These are phyloP conservation scores for Orchestia grillus DNA, from an alignment of 1,140 invertebrate genomes.

Conservation along the genomic window DNA sequence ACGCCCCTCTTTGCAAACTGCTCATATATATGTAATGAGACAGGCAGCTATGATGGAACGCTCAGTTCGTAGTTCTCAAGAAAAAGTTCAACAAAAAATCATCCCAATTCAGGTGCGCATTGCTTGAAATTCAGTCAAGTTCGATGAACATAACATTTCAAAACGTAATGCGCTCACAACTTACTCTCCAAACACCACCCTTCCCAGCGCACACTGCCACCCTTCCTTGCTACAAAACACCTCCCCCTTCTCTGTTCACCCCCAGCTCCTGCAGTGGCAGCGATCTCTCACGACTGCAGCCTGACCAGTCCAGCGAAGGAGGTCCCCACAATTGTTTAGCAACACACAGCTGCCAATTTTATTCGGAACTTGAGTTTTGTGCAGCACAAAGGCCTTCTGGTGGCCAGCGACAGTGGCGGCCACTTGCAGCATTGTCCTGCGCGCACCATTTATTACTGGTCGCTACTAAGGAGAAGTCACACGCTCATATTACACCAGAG, in stretches of 20 bases:
- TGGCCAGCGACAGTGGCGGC: slow-evolving; percentile 15
- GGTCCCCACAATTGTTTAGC: slow-evolving; percentile 44
- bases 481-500: slow-evolving; percentile 11
- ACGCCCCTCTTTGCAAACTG: too few relatives aligned
- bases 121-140: too few relatives aligned
- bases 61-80: too few relatives aligned
- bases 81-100: too few relatives aligned
- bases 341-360: slow-evolving; percentile 50
- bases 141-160: too few relatives aligned
- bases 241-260: not conserved
- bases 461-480: slow-evolving; percentile 34
- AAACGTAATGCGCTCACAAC: too few relatives aligned
- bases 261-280: not conserved
- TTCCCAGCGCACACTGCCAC: too few relatives aligned
- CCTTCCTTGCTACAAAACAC: not conserved
- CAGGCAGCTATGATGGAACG: too few relatives aligned
- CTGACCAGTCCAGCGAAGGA: slow-evolving; percentile 4
- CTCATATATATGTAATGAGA: too few relatives aligned
- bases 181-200: too few relatives aligned
- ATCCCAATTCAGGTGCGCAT: too few relatives aligned
- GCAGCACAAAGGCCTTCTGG: not conserved
- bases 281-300: not conserved
- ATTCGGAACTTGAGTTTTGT: slow-evolving; percentile 56
- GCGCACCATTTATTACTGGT: not conserved
- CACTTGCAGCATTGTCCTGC: slow-evolving; percentile 31